Evolutionary conservation across 2,797 vertebrate species (phyloP).

Genomic region (Dallia pectoralis): DNA sequence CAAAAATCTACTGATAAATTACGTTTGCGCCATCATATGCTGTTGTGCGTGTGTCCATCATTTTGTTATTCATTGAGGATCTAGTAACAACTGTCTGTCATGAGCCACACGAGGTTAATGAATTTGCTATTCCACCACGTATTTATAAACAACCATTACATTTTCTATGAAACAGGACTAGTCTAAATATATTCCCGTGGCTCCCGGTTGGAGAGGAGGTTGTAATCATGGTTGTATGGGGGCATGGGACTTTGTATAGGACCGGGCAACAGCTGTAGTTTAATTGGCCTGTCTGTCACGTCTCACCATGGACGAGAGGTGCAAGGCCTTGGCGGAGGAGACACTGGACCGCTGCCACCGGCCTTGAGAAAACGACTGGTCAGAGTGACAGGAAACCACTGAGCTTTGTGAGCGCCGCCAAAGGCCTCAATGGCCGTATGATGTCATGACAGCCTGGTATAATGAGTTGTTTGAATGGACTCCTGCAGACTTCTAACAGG

Average conservation of each 20-base stretch:
- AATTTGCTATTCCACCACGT: not conserved
- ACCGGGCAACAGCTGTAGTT: not conserved
- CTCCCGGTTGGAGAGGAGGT: not conserved
- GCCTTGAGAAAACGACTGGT: not conserved
- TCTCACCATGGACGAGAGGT: not conserved
- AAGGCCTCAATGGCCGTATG: not conserved
- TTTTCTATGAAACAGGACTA: not conserved
- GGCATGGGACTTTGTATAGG: not conserved
- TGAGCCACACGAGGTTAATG: not conserved
- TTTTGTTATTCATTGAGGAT: too few relatives aligned
- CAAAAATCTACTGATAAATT: too few relatives aligned
- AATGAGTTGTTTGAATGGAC: not conserved
- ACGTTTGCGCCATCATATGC: too few relatives aligned
- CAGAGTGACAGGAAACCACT: conserved; percentile 2
- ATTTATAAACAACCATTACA: not conserved
- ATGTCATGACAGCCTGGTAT: not conserved
- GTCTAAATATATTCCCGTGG: not conserved
- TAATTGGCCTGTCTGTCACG: not conserved
- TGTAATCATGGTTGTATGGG: not conserved
- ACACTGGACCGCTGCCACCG: not conserved
- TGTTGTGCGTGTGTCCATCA: not conserved
- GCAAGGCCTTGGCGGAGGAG: not conserved
- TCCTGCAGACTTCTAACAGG: not conserved
- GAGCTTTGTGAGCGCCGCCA: not conserved
- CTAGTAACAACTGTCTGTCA: not conserved